phyloP scores from a whole-genome alignment of 2,888 invertebrate species.

The Stenodema calcarata region DNA sequence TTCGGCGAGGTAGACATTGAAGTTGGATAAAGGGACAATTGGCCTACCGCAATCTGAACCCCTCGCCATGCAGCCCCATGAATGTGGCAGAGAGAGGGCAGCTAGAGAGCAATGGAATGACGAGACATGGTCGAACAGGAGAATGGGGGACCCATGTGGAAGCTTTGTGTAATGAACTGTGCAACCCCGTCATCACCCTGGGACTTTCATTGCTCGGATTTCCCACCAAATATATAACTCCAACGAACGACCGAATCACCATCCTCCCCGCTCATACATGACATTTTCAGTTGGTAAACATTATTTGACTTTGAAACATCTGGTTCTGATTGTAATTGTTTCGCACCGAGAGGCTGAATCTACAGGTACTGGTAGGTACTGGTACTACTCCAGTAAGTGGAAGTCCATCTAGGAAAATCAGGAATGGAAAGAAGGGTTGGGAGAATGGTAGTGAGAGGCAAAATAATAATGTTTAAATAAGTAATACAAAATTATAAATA shows the following conservation, averaged over 20 bases:
- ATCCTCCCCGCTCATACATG: no score
- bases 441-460: no score
- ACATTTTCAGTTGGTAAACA: no score
- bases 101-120: not conserved
- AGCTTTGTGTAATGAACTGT: slow-evolving; percentile 27
- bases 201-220: slow-evolving; percentile 9
- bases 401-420: no score
- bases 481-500: no score
- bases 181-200: slow-evolving; percentile 17
- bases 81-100: not conserved
- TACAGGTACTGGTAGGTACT: no score
- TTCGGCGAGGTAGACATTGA: slow-evolving; percentile 11
- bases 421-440: no score
- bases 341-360: no score
- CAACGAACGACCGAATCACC: not conserved
- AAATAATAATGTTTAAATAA: no score
- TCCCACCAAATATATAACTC: slow-evolving; percentile 9
- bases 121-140: not conserved
- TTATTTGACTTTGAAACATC: no score
- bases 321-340: no score
- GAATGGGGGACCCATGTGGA: not conserved
- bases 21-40: slow-evolving; percentile 17
- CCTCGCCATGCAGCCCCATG: not conserved
- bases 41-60: slow-evolving; percentile 20
- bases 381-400: no score